These are phyloP conservation scores for Rhinatrema bivittatum DNA, from an alignment of 2,797 vertebrate genomes.

Conservation along the genomic window DNA sequence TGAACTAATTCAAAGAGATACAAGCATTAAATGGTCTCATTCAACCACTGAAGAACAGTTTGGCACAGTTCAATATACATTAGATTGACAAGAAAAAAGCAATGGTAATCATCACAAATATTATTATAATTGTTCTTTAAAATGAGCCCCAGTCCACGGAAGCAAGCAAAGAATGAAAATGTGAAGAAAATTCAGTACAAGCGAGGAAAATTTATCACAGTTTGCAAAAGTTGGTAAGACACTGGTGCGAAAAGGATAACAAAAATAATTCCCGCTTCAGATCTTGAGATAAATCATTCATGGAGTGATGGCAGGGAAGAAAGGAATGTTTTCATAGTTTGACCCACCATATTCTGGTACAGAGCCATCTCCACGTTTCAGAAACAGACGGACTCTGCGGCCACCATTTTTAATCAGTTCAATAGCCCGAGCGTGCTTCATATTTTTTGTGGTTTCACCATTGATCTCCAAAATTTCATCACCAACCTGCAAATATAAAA, in stretches of 20 bases:
- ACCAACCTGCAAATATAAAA: constrained; percentile 68
- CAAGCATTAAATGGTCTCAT: too few relatives aligned
- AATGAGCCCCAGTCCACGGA: constrained; percentile 73
- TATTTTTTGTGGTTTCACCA: constrained; percentile 94
- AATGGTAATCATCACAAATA: constrained; percentile 58
- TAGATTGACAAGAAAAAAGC: constrained; percentile 56
- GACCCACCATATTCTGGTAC: constrained; percentile 99
- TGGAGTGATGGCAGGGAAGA: constrained; percentile 96
- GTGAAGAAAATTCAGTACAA: constrained; percentile 68
- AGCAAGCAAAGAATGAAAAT: constrained; percentile 80
- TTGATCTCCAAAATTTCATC: constrained; percentile 98
- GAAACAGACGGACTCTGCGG: constrained; percentile 86
- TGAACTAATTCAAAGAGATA: constrained; percentile 37
- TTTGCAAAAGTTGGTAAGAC: constrained; percentile 74
- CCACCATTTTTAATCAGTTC: constrained; percentile 98
- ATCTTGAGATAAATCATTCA: constrained; percentile 75
- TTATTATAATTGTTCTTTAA: constrained; percentile 59
- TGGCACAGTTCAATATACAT: constrained; percentile 71
- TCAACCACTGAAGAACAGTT: constrained; percentile 67
- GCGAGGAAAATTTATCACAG: constrained; percentile 65
- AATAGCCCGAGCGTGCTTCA: constrained; percentile 96
- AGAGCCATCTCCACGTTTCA: constrained; percentile 94
- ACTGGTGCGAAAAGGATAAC: constrained; percentile 67
- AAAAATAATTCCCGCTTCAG: constrained; percentile 71
- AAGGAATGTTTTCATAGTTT: constrained; percentile 99